Evolutionary conservation across 2,797 vertebrate genomes (phyloP).

Genomic region (Falco columbarius): DNA sequence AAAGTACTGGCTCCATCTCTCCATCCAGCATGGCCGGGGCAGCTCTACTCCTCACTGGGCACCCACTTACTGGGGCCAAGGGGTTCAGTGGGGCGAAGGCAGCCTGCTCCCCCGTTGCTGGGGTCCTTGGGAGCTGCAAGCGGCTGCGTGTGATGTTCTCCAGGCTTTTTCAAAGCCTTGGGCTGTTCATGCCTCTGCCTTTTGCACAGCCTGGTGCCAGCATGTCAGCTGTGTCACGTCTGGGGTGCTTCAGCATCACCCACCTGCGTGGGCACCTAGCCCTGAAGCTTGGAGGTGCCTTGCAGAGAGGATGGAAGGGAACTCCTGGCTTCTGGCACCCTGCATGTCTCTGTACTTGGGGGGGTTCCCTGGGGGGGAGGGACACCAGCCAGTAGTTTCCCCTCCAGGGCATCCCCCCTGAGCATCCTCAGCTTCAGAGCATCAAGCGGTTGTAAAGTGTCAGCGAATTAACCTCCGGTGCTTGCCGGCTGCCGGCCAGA

Average conservation of each 20-base stretch:
- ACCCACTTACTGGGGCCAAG: neutral
- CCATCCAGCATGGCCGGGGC: rapidly evolving
- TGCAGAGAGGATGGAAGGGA: neutral
- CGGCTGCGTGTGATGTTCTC: neutral
- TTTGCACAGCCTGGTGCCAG: neutral
- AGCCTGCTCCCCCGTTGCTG: neutral
- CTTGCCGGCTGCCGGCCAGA: neutral
- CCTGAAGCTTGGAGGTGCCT: neutral
- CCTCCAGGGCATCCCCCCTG: neutral
- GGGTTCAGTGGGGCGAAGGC: neutral
- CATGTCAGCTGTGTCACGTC: neutral
- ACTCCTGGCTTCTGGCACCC: neutral
- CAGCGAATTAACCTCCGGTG: neutral
- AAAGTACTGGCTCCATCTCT: neutral
- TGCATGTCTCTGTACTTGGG: rapidly evolving
- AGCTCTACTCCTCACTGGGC: neutral
- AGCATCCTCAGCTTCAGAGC: neutral
- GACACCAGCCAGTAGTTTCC: neutral
- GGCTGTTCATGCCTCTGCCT: neutral
- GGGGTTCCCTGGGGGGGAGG: neutral
- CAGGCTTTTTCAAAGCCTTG: neutral
- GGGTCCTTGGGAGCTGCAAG: neutral
- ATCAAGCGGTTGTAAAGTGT: neutral
- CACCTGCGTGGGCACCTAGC: neutral
- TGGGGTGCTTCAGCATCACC: neutral